Percentiles rank a stretch among this genome's conserved stretches.
phyloP scores from a whole-genome alignment of 2,797 vertebrate genomes.

The Coreius guichenoti region DNA sequence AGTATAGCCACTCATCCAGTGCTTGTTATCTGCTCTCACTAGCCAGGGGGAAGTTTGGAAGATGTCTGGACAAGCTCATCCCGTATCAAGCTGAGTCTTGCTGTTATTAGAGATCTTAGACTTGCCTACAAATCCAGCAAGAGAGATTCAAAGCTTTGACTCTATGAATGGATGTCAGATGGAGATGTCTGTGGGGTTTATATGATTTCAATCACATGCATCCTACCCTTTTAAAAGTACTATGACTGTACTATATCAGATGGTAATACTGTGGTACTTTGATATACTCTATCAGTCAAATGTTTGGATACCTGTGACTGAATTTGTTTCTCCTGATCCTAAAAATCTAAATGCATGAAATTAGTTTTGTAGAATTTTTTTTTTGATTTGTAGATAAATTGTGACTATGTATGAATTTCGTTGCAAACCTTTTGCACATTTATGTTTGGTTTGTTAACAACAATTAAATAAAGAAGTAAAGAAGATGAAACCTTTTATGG shows the following conservation, averaged over 20 bases:
- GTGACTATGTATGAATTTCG: background rate
- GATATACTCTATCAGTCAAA: too few relatives aligned
- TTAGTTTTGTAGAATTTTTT: background rate
- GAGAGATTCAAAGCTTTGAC: background rate
- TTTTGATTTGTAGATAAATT: background rate
- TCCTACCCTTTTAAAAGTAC: too few relatives aligned
- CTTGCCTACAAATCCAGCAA: background rate
- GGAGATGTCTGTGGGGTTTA: background rate
- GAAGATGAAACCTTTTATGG: background rate
- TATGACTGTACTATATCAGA: background rate
- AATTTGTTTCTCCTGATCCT: background rate
- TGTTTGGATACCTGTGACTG: background rate
- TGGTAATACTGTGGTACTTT: background rate
- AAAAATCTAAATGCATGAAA: background rate
- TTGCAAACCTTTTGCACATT: background rate
- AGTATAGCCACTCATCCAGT: background rate
- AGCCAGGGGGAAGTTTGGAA: slow-evolving; percentile 21
- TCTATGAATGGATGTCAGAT: background rate
- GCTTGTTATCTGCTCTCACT: background rate
- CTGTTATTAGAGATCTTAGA: slow-evolving; percentile 20
- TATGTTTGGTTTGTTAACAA: background rate
- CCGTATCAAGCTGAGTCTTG: slow-evolving; percentile 58
- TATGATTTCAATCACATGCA: background rate
- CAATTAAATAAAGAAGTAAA: background rate
- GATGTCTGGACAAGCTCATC: slow-evolving; percentile 47